These are phyloP conservation scores for Syngnathus typhle DNA, from an alignment of 2,113 vertebrate species.

Conservation along the genomic window DNA sequence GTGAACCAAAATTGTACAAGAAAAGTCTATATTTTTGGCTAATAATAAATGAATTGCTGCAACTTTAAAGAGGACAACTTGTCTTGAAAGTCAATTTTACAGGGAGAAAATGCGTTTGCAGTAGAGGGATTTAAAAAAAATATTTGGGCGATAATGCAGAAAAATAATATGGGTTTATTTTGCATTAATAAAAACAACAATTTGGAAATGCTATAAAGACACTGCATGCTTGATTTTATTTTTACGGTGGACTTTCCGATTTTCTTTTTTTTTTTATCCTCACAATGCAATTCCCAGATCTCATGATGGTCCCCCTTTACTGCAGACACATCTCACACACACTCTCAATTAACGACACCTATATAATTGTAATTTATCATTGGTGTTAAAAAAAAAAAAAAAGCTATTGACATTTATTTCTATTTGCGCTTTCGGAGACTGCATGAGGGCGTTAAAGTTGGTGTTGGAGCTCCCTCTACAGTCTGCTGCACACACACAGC, in stretches of 20 bases:
- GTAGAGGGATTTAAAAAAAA: constrained; percentile 56
- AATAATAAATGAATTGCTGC: constrained; percentile 99
- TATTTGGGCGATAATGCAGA: constrained; percentile 63
- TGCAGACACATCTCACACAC: constrained; percentile 48
- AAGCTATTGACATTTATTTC: constrained; percentile 63
- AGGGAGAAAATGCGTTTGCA: constrained; percentile 49
- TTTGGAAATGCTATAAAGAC: constrained; percentile 45
- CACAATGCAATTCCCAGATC: constrained; percentile 45
- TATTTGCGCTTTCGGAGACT: constrained; percentile 55
- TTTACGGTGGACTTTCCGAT: constrained; percentile 28
- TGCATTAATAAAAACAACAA: constrained; percentile 59
- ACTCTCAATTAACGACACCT: constrained; percentile 44
- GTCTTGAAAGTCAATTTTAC: neutral
- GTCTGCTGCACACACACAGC: constrained; percentile 44
- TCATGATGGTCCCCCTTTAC: constrained; percentile 54
- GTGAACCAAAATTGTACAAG: constrained; percentile 99
- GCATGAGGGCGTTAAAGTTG: constrained; percentile 75
- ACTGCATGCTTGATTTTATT: constrained; percentile 44
- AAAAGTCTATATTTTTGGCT: constrained; percentile 99
- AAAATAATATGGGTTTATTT: constrained; percentile 65
- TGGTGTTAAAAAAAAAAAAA: constrained; percentile 36
- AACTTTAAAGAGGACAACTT: constrained; percentile 74
- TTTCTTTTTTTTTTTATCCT: constrained; percentile 25
- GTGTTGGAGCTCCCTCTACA: constrained; percentile 91
- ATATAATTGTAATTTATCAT: constrained; percentile 67